Evolutionary conservation across 2,113 vertebrate genomes (phyloP).

Genomic region (Python bivittatus): DNA sequence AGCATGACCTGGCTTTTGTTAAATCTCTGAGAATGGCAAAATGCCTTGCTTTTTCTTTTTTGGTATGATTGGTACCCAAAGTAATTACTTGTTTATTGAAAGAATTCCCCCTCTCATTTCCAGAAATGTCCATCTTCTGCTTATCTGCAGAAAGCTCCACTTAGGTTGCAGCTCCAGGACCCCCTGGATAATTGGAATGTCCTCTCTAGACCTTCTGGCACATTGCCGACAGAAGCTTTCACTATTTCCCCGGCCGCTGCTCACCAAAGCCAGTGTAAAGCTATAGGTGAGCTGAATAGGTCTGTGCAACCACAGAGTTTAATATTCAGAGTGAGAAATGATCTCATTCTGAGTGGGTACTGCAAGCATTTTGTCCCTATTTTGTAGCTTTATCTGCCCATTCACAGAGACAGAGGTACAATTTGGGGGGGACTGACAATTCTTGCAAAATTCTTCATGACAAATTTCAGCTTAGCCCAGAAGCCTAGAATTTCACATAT

Average conservation of each 20-base stretch:
- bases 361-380: neutral
- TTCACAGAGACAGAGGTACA: neutral
- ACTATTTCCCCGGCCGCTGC: neutral
- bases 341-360: neutral
- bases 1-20: neutral
- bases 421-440: neutral
- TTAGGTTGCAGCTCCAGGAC: neutral
- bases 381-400: neutral
- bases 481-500: neutral
- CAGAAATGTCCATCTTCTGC: neutral
- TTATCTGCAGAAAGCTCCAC: neutral
- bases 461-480: neutral
- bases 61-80: neutral
- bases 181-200: neutral
- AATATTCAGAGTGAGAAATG: neutral
- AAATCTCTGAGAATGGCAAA: neutral
- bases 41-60: neutral
- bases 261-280: neutral
- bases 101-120: neutral
- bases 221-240: neutral
- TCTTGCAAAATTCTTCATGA: no score
- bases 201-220: neutral
- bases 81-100: neutral
- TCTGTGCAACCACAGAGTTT: neutral
- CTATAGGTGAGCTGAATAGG: neutral